These are phyloP conservation scores for Leuciscus waleckii DNA, from an alignment of 2,797 vertebrate genomes.

Conservation along the genomic window DNA sequence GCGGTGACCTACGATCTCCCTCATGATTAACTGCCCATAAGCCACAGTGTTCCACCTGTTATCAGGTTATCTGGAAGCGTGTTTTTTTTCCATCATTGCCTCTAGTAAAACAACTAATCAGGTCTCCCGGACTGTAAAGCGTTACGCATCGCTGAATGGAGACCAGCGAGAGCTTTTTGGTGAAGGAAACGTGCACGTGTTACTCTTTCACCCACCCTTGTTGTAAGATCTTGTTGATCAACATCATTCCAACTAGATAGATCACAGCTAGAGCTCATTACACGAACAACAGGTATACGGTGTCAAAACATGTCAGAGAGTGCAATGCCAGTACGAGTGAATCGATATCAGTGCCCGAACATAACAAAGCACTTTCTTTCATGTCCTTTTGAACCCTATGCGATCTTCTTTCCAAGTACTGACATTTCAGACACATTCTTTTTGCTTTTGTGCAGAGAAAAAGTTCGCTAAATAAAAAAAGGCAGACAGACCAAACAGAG, in stretches of 20 bases:
- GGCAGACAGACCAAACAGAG: slow-evolving; percentile 41
- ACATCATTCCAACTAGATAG: slow-evolving; percentile 3
- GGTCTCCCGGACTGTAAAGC: slow-evolving; percentile 8
- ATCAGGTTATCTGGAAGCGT: slow-evolving; percentile 46
- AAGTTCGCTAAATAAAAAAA: slow-evolving; percentile 55
- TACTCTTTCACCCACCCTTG: neutral
- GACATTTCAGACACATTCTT: slow-evolving; percentile 56
- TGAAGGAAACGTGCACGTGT: neutral
- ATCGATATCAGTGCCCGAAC: neutral
- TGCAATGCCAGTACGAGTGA: neutral
- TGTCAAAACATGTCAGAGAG: neutral
- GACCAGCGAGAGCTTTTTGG: neutral
- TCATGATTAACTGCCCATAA: slow-evolving; percentile 37
- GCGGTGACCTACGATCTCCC: slow-evolving; percentile 11
- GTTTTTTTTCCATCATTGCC: slow-evolving; percentile 35
- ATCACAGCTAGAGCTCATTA: neutral
- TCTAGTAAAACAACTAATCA: slow-evolving; percentile 31
- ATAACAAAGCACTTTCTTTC: neutral
- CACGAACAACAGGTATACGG: neutral
- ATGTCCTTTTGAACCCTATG: slow-evolving; percentile 39
- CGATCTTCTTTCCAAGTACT: slow-evolving; percentile 62
- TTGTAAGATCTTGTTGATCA: slow-evolving; percentile 10
- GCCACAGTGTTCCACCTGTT: slow-evolving; percentile 25
- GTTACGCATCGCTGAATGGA: slow-evolving; percentile 15
- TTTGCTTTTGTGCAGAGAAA: slow-evolving; percentile 44